Base-by-base conservation (phyloP, 2,797 vertebrate genomes). In the Neopelma chrysocephalum region DNA sequence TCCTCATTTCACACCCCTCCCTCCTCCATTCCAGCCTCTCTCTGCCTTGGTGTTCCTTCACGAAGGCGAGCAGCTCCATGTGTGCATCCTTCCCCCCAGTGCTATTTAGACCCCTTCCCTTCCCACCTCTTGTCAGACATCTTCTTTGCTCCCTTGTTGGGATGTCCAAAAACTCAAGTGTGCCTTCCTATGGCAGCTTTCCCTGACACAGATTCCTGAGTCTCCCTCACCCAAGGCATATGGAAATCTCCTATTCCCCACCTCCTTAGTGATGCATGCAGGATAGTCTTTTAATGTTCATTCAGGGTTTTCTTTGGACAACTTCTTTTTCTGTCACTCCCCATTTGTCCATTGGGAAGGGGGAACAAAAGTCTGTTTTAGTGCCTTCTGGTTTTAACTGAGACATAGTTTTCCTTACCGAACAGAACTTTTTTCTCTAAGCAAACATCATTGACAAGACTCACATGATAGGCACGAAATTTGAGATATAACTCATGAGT, bases 51-150 rank as follows among this genome's bases (percentile, higher is more conserved):
- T 40, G 21, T 47, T 76, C 12, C 8, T 45, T 19, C 36, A 40
- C 34, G 25, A 23, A 29, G 26, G 6, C 0, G 0, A 80, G 48
- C 11, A 64, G n/a, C 10, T 62, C 21, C 31, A 14, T 10, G 2
- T 18, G 12, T 23, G 25, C 29, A 38, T 58, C 48, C 23, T n/a
- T 58, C 14, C 2, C 7, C 29, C 26, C 16, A 15, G 10, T 42
- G 32, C 34, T 81, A 13, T 40, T 84, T 68, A 68, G 56, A 82
- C 2, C 8, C 2, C 7, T 64, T 18, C 5, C 8, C n/a, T 61
- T 25, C 17, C 23, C 5, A 10, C 9, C 5, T 66, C 31, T 70
- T 87, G 75, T 86, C 18, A 48, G 36, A 43, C 6, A 1, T 78
- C 17, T 15, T 71, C 61, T 61, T 78, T 89, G 7, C 21, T 80